These are phyloP conservation scores for Delia radicum DNA, from an alignment of 1,140 invertebrate genomes.

Conservation along the genomic window DNA sequence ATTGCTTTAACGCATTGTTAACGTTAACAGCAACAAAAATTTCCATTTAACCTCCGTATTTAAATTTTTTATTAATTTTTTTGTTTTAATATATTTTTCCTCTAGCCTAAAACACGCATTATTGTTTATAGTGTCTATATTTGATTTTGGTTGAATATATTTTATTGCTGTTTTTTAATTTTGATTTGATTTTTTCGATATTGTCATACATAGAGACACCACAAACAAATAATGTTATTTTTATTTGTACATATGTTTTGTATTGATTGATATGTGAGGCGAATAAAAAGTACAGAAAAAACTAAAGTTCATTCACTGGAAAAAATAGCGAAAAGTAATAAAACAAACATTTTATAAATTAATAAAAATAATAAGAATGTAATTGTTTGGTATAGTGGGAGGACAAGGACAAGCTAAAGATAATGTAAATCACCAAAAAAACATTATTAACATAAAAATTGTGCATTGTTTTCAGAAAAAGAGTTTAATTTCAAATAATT, in stretches of 20 bases:
- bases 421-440: too few relatives aligned
- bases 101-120: too few relatives aligned
- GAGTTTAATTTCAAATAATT: too few relatives aligned
- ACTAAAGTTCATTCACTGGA: background rate
- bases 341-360: background rate
- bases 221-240: background rate
- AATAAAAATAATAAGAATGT: background rate
- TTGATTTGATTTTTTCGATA: background rate
- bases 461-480: too few relatives aligned
- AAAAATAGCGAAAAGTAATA: background rate
- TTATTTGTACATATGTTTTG: background rate
- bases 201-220: background rate
- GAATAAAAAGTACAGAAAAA: background rate
- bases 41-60: conserved; percentile 4
- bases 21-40: background rate
- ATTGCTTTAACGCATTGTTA: background rate
- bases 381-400: too few relatives aligned
- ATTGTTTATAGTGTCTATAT: too few relatives aligned
- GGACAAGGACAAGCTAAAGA: too few relatives aligned
- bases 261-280: background rate
- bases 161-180: too few relatives aligned
- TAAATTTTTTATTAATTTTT: too few relatives aligned
- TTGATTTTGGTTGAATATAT: too few relatives aligned
- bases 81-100: too few relatives aligned
- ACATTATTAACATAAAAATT: too few relatives aligned